Conservation (phyloP, 2,797 vertebrate genomes). For the Garrulus glandarius region DNA sequence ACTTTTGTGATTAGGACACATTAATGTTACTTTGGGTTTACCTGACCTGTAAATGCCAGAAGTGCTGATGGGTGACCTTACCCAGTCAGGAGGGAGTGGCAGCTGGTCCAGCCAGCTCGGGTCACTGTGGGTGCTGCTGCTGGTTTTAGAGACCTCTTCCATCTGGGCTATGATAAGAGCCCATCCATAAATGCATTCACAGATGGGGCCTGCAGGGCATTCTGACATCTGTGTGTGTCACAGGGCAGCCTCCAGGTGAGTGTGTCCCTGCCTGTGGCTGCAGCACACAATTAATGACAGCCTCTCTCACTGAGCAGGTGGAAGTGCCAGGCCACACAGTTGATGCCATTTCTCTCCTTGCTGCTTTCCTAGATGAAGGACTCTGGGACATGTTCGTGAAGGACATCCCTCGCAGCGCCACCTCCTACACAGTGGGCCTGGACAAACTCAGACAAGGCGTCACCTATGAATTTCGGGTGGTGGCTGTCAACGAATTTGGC, state of each 20-base stretch:
- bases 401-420: slow-evolving; percentile 83
- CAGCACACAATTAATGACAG: neutral
- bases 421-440: slow-evolving; percentile 84
- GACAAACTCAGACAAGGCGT: slow-evolving; percentile 88
- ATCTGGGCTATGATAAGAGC: neutral
- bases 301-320: neutral
- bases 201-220: neutral
- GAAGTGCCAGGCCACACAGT: neutral
- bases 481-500: slow-evolving; percentile 88
- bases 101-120: neutral
- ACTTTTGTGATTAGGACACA: neutral
- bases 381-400: slow-evolving; percentile 93
- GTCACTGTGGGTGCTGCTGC: neutral
- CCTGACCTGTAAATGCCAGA: neutral
- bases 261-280: neutral
- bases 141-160: neutral
- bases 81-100: neutral
- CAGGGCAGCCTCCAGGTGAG: neutral
- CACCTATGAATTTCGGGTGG: slow-evolving; percentile 94
- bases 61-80: neutral
- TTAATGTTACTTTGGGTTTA: neutral
- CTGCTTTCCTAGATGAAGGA: slow-evolving; percentile 84
- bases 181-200: neutral
- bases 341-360: neutral
- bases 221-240: neutral